phyloP scores from a whole-genome alignment of 2,888 invertebrate genomes.

The Andricus quercusramuli region DNA sequence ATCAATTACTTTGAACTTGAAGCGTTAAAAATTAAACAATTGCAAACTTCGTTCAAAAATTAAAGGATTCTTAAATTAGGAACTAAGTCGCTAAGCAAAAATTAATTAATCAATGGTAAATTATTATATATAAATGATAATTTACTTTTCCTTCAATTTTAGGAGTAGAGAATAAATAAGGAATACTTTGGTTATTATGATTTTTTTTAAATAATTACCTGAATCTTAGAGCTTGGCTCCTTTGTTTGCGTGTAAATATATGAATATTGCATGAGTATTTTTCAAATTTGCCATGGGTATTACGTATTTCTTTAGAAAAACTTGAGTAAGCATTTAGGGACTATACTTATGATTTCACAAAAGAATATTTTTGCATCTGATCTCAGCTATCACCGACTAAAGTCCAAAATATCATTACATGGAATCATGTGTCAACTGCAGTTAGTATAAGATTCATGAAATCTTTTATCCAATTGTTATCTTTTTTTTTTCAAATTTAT shows the following conservation, averaged over 20 bases:
- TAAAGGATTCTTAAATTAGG: no score
- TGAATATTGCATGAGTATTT: neutral
- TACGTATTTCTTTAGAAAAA: neutral
- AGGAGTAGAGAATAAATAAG: no score
- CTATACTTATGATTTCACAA: no score
- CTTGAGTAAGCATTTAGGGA: no score
- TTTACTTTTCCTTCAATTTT: no score
- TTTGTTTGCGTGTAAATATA: neutral
- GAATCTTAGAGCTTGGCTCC: neutral
- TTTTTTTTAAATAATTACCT: neutral
- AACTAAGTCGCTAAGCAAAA: no score
- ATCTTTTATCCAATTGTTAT: neutral
- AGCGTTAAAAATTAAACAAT: no score
- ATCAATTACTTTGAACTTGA: no score
- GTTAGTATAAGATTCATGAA: neutral
- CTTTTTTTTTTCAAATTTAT: neutral
- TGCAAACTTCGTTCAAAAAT: no score
- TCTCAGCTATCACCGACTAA: neutral
- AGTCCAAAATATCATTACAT: neutral
- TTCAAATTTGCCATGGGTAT: neutral
- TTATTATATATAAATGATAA: no score
- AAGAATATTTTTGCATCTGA: neutral
- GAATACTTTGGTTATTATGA: no score
- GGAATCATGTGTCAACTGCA: neutral
- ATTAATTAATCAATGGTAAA: no score